Percentiles rank a stretch among this genome's conserved stretches.
These are phyloP conservation scores for Oophaga sylvatica DNA, from an alignment of 2,797 vertebrate species.

Conservation along the genomic window DNA sequence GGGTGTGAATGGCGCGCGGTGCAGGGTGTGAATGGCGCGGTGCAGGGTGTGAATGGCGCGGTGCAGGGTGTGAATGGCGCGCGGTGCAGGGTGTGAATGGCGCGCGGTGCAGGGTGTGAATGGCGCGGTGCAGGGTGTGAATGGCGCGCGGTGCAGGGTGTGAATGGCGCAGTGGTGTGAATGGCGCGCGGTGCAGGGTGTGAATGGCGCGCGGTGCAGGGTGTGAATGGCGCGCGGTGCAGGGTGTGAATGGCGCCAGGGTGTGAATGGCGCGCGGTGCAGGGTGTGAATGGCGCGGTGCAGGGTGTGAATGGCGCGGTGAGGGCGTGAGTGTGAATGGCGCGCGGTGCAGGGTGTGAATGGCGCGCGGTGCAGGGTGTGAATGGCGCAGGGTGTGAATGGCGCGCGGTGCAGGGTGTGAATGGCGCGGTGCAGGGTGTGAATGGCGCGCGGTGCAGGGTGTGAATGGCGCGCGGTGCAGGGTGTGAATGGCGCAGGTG, in stretches of 20 bases:
- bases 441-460: background rate
- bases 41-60: background rate
- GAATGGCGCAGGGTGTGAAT: conserved; percentile 1
- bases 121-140: background rate
- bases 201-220: background rate
- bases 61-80: background rate
- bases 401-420: background rate
- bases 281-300: conserved; percentile 16
- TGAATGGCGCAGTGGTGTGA: no score
- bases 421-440: background rate
- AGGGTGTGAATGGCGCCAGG: conserved; percentile 9
- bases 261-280: background rate
- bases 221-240: background rate
- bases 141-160: background rate
- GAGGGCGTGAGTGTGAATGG: no score
- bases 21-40: background rate
- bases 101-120: conserved; percentile 8
- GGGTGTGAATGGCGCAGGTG: no score
- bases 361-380: background rate
- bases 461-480: background rate
- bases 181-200: conserved; percentile 8
- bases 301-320: conserved; percentile 19
- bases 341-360: background rate
- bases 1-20: conserved; percentile 3
- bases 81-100: conserved; percentile 13